Evolutionary conservation across 2,888 invertebrate species (phyloP).

Genomic region (Microctonus hyperodae): DNA sequence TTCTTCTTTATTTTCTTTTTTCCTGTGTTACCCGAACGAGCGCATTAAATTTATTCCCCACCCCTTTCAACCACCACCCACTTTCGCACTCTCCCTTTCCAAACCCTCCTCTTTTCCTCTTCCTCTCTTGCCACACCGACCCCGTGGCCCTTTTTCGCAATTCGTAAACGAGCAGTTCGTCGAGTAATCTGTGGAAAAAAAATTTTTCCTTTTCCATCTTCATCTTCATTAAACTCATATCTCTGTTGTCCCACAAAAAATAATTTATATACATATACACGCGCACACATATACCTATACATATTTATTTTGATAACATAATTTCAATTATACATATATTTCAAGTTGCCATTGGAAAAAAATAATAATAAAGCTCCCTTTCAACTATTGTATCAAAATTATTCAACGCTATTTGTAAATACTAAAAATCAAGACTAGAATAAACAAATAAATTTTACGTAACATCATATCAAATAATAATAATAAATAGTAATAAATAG

Average conservation of each 20-base stretch:
- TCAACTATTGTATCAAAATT: too few relatives aligned
- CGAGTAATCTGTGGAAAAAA: background rate
- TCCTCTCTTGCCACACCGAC: background rate
- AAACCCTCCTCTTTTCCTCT: background rate
- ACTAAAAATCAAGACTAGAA: too few relatives aligned
- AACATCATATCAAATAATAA: too few relatives aligned
- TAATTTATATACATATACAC: too few relatives aligned
- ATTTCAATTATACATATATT: too few relatives aligned
- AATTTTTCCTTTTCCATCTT: background rate
- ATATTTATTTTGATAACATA: too few relatives aligned
- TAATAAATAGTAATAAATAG: too few relatives aligned
- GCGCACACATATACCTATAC: background rate
- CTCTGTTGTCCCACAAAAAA: background rate
- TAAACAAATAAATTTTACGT: too few relatives aligned
- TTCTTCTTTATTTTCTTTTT: conserved; percentile 17
- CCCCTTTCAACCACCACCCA: too few relatives aligned
- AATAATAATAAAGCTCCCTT: too few relatives aligned
- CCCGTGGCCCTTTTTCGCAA: background rate
- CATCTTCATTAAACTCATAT: conserved; percentile 1
- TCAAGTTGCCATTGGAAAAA: background rate
- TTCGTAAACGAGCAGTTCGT: background rate
- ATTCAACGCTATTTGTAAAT: too few relatives aligned
- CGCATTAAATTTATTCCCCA: conserved; percentile 15
- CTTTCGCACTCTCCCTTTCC: too few relatives aligned
- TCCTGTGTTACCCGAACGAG: conserved; percentile 17